phyloP scores from a whole-genome alignment of 2,797 vertebrate species.

The Typhlichthys subterraneus region DNA sequence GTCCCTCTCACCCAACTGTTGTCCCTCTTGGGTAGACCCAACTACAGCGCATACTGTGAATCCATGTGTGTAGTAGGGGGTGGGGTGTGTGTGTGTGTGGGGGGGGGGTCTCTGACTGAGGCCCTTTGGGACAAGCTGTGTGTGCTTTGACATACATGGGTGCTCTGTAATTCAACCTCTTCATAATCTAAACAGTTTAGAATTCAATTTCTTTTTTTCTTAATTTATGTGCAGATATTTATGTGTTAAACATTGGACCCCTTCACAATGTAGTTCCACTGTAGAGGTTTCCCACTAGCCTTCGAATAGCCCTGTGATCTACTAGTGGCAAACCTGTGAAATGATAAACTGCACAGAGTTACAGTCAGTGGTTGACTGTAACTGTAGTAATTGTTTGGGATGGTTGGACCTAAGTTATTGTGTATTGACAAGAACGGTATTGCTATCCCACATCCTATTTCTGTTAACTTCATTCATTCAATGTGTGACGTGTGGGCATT shows the following conservation, averaged over 20 bases:
- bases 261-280: slow-evolving; percentile 36
- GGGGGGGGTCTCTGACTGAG: slow-evolving; percentile 41
- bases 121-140: slow-evolving; percentile 47
- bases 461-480: slow-evolving; percentile 6
- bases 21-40: slow-evolving; percentile 45
- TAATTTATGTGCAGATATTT: neutral
- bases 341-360: slow-evolving; percentile 1
- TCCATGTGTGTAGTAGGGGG: neutral
- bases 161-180: slow-evolving; percentile 51
- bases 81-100: neutral
- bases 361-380: slow-evolving; percentile 1
- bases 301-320: slow-evolving; percentile 50
- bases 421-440: slow-evolving; percentile 25
- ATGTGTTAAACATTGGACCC: slow-evolving; percentile 15
- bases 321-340: slow-evolving; percentile 20
- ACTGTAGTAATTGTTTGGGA: neutral
- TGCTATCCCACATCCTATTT: slow-evolving; percentile 21
- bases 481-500: neutral
- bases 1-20: slow-evolving; percentile 1
- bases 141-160: slow-evolving; percentile 54
- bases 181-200: slow-evolving; percentile 38
- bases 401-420: neutral
- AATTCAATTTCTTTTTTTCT: slow-evolving; percentile 27
- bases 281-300: slow-evolving; percentile 47
- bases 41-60: slow-evolving; percentile 52